Percentiles rank a stretch among this genome's conserved stretches.
Evolutionary conservation across 1,140 invertebrate species (phyloP).

Genomic region (Ericerus pela): DNA sequence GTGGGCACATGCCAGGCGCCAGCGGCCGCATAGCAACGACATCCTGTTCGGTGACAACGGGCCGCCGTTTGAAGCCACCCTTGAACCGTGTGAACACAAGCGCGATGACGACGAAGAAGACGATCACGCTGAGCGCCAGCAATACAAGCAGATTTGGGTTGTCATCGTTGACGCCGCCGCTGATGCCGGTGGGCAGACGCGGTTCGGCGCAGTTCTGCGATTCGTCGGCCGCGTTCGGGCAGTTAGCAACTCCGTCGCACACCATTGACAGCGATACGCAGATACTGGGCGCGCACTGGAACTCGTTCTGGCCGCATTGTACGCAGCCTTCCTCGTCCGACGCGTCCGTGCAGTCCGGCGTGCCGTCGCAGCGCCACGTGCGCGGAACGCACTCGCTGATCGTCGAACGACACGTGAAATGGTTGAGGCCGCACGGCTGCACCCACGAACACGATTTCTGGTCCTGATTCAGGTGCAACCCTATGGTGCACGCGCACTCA

Average conservation of each 20-base stretch:
- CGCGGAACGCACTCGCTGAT: conserved; percentile 60
- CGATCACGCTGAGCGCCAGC: not conserved
- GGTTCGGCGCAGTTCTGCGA: conserved; percentile 20
- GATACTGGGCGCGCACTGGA: conserved; percentile 46
- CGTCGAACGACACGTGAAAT: conserved; percentile 54
- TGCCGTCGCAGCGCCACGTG: conserved; percentile 70
- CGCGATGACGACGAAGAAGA: not conserved
- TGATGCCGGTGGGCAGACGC: conserved; percentile 9
- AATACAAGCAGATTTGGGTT: conserved; percentile 7
- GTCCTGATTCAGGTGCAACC: conserved; percentile 52
- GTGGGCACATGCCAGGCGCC: not conserved
- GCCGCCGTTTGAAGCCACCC: not conserved
- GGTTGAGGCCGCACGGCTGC: conserved; percentile 56
- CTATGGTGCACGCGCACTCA: conserved; percentile 62
- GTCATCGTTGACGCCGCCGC: conserved; percentile 18
- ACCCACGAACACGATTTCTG: conserved; percentile 48
- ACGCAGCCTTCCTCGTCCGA: conserved; percentile 65
- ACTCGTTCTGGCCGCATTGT: conserved; percentile 45
- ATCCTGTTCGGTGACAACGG: not conserved
- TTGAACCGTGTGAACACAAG: conserved; percentile 2
- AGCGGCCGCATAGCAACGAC: not conserved
- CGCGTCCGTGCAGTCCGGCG: conserved; percentile 66
- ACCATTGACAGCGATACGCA: conserved; percentile 50
- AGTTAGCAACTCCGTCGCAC: conserved; percentile 54
- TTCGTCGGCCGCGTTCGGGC: conserved; percentile 67